Conservation (phyloP, 2,888 invertebrate genomes). For the Marasmarcha lunaedactyla region DNA sequence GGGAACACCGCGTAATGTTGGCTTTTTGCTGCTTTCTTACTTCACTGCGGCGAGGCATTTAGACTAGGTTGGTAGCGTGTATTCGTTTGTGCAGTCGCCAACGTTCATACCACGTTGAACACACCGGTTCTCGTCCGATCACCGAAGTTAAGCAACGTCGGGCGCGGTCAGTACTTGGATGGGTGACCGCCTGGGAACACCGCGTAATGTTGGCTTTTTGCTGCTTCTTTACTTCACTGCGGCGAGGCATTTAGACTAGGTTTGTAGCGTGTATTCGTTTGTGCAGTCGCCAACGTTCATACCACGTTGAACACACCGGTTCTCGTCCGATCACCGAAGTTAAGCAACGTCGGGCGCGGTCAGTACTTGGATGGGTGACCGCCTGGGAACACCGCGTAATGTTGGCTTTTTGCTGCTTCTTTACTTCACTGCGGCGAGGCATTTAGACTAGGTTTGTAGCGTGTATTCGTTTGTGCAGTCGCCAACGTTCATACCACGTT, state of each 20-base stretch:
- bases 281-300: constrained; percentile 40
- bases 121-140: constrained; percentile 64
- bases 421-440: too few species aligned
- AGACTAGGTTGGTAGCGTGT: too few species aligned
- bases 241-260: too few species aligned
- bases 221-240: too few species aligned
- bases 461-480: too few species aligned
- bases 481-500: constrained; percentile 50
- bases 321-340: constrained; percentile 65
- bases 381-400: constrained; percentile 41
- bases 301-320: constrained; percentile 57
- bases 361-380: constrained; percentile 64
- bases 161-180: constrained; percentile 62
- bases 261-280: too few species aligned
- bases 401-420: constrained; percentile 2
- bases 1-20: constrained; percentile 32
- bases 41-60: too few species aligned
- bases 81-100: too few species aligned
- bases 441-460: too few species aligned
- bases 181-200: constrained; percentile 60
- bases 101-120: constrained; percentile 54
- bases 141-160: constrained; percentile 62
- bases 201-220: constrained; percentile 9
- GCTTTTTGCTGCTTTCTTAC: too few species aligned
- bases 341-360: constrained; percentile 60